Percentiles rank a stretch among this genome's conserved stretches.
Conservation (phyloP, 1,140 invertebrate species). For the Atta texana region DNA sequence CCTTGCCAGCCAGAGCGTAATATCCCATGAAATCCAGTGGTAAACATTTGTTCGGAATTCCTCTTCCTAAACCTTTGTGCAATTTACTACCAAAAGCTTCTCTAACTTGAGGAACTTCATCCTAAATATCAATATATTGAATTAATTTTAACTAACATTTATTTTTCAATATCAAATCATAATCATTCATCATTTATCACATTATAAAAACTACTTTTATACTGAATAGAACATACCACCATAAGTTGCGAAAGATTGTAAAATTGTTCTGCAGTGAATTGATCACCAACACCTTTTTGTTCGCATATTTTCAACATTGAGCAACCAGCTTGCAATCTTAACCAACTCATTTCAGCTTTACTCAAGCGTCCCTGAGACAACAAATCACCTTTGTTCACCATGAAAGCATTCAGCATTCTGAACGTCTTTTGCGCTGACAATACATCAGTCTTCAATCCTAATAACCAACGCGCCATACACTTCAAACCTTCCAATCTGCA, state of each 20-base stretch:
- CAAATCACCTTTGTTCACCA: constrained; percentile 95
- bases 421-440: constrained; percentile 97
- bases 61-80: constrained; percentile 94
- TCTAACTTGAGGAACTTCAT: constrained; percentile 95
- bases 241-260: constrained; percentile 96
- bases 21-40: constrained; percentile 99
- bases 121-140: constrained; percentile 85
- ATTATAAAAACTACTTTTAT: constrained; percentile 7
- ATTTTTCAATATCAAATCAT: constrained; percentile 9
- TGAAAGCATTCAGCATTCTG: constrained; percentile 95
- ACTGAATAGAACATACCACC: constrained; percentile 89
- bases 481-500: constrained; percentile 98
- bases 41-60: constrained; percentile 94
- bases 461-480: constrained; percentile 97
- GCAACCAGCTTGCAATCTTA: constrained; percentile 95
- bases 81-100: constrained; percentile 96
- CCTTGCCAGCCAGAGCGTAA: constrained; percentile 95
- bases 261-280: constrained; percentile 97
- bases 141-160: constrained; percentile 7
- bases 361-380: constrained; percentile 91
- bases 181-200: too few species aligned
- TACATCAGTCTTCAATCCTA: constrained; percentile 95
- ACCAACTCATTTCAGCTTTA: constrained; percentile 96
- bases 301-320: constrained; percentile 99
- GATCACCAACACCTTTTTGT: constrained; percentile 97